Base-by-base conservation (phyloP, 2,113 vertebrate species). In the Pseudorasbora parva region DNA sequence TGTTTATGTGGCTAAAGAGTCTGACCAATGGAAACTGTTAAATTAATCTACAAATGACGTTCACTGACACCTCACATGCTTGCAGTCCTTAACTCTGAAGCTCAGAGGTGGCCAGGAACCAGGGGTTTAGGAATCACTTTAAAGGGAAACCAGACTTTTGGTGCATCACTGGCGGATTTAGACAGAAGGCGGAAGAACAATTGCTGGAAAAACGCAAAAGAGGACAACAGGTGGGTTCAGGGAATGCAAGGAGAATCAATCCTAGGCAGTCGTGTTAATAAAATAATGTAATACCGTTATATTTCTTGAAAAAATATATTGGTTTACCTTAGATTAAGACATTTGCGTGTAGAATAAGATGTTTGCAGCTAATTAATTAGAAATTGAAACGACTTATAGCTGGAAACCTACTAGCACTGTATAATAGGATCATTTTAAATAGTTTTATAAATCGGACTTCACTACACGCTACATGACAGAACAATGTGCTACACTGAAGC, bases 211-310 rank as follows among this genome's bases (percentile, higher is more conserved):
- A 66, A 64, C 41, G 37, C 54, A 78, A 78, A 78, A 41, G 12
- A 79, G 37, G 56, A 78, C 11, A 59, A 79, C 25, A 79, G 78
- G 78, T 79, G 78, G 78, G 78, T 79, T 66, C 15, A 62, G 57
- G 59, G 62, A 64, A 23, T 9, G 3, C 23, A 19, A 54, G 47
- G 47, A 75, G 3, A 54, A 54, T 54, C 47, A 19, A 75, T 21
- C 15, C 33, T 21, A 27, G 47, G 47, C 5, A 30, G 72, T 19
- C 15, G 8, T 17, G 15, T 21, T 30, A 9, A 33, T 47, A 14
- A 8, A 14, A 23, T 59, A 59, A 10, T 10, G 23, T 4, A 56
- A 66, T 33, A 66, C 17, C 6, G 4, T 19, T 37, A 9, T 68
- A 11, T 66, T 66, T 21, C 9, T 66, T 33, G 15, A 30, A 64